Base-by-base conservation (phyloP, 2,888 invertebrate species). In the Pardosa pseudoannulata region DNA sequence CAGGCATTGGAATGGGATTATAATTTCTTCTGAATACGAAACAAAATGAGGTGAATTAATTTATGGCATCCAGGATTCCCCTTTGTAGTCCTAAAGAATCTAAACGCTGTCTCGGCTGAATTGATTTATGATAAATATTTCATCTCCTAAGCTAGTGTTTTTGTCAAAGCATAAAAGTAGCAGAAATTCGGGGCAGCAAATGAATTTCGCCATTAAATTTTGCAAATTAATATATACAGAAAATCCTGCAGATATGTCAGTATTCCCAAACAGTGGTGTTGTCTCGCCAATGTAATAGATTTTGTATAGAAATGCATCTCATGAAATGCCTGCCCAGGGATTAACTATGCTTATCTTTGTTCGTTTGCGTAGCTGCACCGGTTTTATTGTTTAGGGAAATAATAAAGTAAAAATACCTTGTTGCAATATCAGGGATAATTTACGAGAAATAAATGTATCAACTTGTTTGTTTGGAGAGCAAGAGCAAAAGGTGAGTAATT, bases 1-100 rank as follows among this genome's bases (percentile, higher is more conserved):
- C 56, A 56, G 56, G 56, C 23, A 1, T 5, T 23, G 13, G 56
- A 56, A 56, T 56, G 23, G 3, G 56, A 56, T 6, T 56, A 23
- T 56, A 56, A 56, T 56, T 56, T 56, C 56, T 56, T 56, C 56
- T 23, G 23, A 56, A 23, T 56, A 1, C 56, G 5, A 5, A 23
- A 23, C 56, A 56, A 56, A 56, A 56, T 56, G 56, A 56, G 23
- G 56, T 19, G 56, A 56, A 56, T 56, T 56, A 56, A 56, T 56
- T 56, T 56, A 56, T 56, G 56, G 56, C 23, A 23, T 56, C 56
- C 5, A n/a, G 23, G 56, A 23, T 56, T 56, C 56, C 1, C 11
- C 56, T 56, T 7, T 56, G 23, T 46, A 13, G 2, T 46, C 41
- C 41, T n/a, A 46, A 46, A 46, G 41, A 46, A n/a, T 46, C 16